Base-by-base conservation (phyloP, 2,113 vertebrate species). In the Argyrosomus japonicus region DNA sequence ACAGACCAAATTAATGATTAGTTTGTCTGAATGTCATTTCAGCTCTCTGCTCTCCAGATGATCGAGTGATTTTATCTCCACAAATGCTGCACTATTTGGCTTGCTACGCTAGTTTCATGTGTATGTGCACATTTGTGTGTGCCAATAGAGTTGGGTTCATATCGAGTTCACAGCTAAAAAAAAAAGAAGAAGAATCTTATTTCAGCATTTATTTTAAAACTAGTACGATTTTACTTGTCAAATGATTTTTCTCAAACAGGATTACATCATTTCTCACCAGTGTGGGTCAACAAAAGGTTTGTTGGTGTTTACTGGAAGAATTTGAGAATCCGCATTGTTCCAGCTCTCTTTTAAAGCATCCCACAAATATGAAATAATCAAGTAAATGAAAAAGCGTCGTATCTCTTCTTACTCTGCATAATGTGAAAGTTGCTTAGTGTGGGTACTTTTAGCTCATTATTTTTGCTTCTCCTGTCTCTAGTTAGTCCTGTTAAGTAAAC, bases 121-220 rank as follows among this genome's bases (percentile, higher is more conserved):
- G 19, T 56, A 12, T 29, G 58, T 43, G 63, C 61, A 40, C 29
- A 56, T 56, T 54, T 69, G 9, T 36, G 27, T 40, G 68, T 74
- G 43, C n/a, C 23, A 47, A 69, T 68, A n/a, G 12, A 25, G 57
- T 36, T 5, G 21, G 51, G 84, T 89, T 89, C 88, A 87, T 64
- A 65, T n/a, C 25, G n/a, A 89, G 87, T 87, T 78, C 70, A 82
- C 65, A 2, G 43, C 40, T 21, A 23, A 58, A 81, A 75, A 69
- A 19, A 36, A 36, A 7, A 32, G 4, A 36, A 36, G 36, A 40
- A 40, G 36, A 40, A 40, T 45, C 51, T 71, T 75, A 56, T 65
- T 74, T 81, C 53, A 78, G 71, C 65, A 61, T 60, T 48, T 64
- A 19, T n/a, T 27, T 40, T 29, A 15, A 40, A 67, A 65, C 43